Conservation (phyloP, 2,888 invertebrate species). For the Melinaea menophilus region DNA sequence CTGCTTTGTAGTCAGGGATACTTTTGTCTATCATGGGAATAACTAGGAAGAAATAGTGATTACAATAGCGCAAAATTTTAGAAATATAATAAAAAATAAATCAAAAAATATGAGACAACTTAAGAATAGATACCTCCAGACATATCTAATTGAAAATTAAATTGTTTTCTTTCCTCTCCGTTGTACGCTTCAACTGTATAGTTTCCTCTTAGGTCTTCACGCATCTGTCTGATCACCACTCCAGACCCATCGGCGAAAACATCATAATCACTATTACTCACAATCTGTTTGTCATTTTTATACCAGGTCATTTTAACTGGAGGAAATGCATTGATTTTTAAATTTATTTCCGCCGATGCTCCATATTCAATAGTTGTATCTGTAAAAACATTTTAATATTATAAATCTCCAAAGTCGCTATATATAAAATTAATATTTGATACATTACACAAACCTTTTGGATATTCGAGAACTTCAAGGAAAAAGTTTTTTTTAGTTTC, state of each 20-base stretch:
- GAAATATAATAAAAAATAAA: not conserved
- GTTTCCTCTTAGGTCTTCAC: slow-evolving; percentile 34
- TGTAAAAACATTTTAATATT: slow-evolving; percentile 26
- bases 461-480: slow-evolving; percentile 32
- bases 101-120: not conserved
- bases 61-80: slow-evolving; percentile 6
- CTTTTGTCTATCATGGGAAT: slow-evolving; percentile 42
- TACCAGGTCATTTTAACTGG: slow-evolving; percentile 44
- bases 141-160: slow-evolving; percentile 38
- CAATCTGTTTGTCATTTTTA: slow-evolving; percentile 32
- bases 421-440: not conserved
- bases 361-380: slow-evolving; percentile 40
- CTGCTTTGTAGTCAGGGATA: slow-evolving; percentile 17
- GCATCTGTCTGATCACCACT: slow-evolving; percentile 42
- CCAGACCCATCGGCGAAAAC: slow-evolving; percentile 37
- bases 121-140: slow-evolving; percentile 38
- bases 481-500: slow-evolving; percentile 30
- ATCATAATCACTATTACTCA: slow-evolving; percentile 27
- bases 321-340: slow-evolving; percentile 44
- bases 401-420: not conserved
- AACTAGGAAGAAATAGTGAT: slow-evolving; percentile 36
- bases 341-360: slow-evolving; percentile 34
- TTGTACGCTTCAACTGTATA: slow-evolving; percentile 44
- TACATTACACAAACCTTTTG: slow-evolving; percentile 15
- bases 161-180: slow-evolving; percentile 27